Evolutionary conservation across 2,888 invertebrate genomes (phyloP), one percentile per base, ranked within the genome.

Genomic region (Holacanthella duospinosa): DNA sequence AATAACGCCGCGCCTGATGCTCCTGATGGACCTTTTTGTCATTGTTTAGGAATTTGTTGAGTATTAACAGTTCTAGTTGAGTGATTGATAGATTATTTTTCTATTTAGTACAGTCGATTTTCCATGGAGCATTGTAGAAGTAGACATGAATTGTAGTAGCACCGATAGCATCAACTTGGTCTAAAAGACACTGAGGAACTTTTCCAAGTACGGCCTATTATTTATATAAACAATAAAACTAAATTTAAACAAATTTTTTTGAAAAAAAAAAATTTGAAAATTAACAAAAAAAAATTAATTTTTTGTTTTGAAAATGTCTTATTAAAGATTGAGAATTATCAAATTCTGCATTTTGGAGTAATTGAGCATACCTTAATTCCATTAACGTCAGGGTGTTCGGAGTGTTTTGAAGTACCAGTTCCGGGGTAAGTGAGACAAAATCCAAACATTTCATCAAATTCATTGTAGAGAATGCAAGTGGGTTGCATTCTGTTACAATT

Each of bases 381-480:
- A 16, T 59, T 1, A 26, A n/a, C 21, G 29, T 62, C 60, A 28
- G 67, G 67, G 54, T 67, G 63, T 43, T 67, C 67, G 44, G 62
- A 67, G 36, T 65, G 29, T 3, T 57, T 43, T 21, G 57, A 61
- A 19, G 24, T 29, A 9, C 62, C 24, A 36, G 43, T 61, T 54
- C 67, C 67, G 26, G 58, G 57, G 55, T 60, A 61, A 24, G 63
- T 64, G 43, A 68, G 58, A 28, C 68, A 65, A 55, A 68, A 66
- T 19, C 68, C 68, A 21, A 63, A 60, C 4, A 68, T 59, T 16
- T 64, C 56, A 28, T 62, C 44, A 36, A 53, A 25, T 27, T 59
- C 36, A 48, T 66, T 68, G 62, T 65, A 68, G 2, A 71, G 65
- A 24, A 65, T 60, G 54, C 67, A 71, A 43, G 62, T 29, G 2